These are phyloP conservation scores for Puffinus mauretanicus DNA, from an alignment of 2,113 vertebrate species.

Conservation along the genomic window DNA sequence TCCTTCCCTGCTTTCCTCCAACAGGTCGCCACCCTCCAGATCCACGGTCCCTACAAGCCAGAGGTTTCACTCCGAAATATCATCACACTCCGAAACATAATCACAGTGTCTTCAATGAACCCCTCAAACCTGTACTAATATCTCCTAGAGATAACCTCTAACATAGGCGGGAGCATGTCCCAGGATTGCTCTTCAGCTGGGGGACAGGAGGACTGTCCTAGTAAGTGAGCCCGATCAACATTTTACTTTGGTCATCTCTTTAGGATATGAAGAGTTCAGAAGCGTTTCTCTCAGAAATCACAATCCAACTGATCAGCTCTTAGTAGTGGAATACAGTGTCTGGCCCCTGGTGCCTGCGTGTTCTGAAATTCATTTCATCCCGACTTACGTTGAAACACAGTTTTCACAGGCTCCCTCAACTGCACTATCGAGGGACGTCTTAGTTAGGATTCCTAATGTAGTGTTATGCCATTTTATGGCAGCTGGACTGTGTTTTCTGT, in stretches of 20 bases:
- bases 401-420: not conserved
- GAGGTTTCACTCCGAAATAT: not conserved
- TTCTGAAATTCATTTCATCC: not conserved
- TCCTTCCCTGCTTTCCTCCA: not conserved
- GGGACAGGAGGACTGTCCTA: not conserved
- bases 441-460: not conserved
- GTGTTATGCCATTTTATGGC: not conserved
- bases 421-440: rapidly evolving
- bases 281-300: not conserved
- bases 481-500: not conserved
- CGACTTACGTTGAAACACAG: rapidly evolving
- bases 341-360: rapidly evolving
- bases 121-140: not conserved
- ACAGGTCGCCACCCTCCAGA: not conserved
- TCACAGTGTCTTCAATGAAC: not conserved
- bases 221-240: not conserved
- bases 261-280: not conserved
- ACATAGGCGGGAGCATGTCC: rapidly evolving
- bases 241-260: not conserved
- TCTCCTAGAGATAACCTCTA: too few species aligned
- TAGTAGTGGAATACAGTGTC: rapidly evolving
- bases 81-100: not conserved
- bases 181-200: not conserved
- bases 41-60: not conserved
- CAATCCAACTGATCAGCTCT: not conserved